Evolutionary conservation across 37 sponge, comb jelly and placozoan genomes (phyloP).

Genomic region (Oopsacas minuta): DNA sequence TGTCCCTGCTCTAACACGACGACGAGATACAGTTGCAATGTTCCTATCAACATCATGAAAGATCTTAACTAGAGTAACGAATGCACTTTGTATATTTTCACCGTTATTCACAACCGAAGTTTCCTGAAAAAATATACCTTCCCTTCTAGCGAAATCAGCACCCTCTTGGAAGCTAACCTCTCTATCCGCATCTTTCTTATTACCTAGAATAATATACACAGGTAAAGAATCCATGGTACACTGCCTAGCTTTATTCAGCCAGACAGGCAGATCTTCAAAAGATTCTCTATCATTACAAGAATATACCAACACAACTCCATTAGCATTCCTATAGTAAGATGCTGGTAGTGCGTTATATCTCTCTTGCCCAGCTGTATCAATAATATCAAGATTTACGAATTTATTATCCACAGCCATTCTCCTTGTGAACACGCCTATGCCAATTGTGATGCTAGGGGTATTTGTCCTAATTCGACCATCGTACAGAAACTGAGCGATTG

Average conservation of each 20-base stretch:
- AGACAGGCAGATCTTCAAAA: not conserved
- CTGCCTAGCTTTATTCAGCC: not conserved
- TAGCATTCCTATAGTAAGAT: not conserved
- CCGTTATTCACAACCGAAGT: not conserved
- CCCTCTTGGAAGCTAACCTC: not conserved
- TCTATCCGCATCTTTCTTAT: not conserved
- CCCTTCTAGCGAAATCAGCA: not conserved
- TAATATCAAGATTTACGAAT: not conserved
- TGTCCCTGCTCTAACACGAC: not conserved
- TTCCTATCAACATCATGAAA: not conserved
- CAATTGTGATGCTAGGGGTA: not conserved
- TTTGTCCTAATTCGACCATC: not conserved
- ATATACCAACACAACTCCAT: not conserved
- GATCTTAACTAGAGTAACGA: not conserved
- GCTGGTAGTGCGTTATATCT: not conserved
- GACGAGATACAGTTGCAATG: not conserved
- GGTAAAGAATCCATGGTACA: not conserved
- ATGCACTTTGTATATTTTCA: not conserved
- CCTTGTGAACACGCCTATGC: not conserved
- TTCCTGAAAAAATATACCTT: not conserved
- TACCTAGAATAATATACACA: not conserved
- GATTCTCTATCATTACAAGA: not conserved
- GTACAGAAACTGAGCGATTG: not conserved
- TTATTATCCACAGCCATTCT: not conserved
- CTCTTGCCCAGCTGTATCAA: slow-evolving; percentile 15